Conservation (phyloP, 2,888 invertebrate genomes). For the Netelia melanura region DNA sequence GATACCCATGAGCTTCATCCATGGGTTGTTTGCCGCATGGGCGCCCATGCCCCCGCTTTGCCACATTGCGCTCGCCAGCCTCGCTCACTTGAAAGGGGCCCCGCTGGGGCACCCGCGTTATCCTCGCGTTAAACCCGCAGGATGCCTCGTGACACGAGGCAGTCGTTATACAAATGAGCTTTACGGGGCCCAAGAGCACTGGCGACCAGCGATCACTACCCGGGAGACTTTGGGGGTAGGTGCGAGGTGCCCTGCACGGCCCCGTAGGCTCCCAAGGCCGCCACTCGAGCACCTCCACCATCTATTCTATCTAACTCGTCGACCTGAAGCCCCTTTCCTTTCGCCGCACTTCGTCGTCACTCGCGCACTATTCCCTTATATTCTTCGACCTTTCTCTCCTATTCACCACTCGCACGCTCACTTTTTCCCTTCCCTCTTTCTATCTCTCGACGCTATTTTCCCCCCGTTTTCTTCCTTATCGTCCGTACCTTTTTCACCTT, state of each 20-base stretch:
- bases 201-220: constrained; percentile 62
- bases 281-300: constrained; percentile 82
- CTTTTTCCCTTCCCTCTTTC: constrained; percentile 46
- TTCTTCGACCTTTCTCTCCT: constrained; percentile 22
- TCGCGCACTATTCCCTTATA: constrained; percentile 38
- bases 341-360: constrained; percentile 41
- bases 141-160: constrained; percentile 69
- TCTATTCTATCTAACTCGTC: constrained; percentile 79
- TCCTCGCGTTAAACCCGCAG: constrained; percentile 69
- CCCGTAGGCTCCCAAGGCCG: constrained; percentile 83
- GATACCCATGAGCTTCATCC: constrained; percentile 94
- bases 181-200: constrained; percentile 48
- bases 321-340: constrained; percentile 56
- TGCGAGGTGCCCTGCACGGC: constrained; percentile 82
- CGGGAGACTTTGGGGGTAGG: constrained; percentile 76
- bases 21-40: constrained; percentile 91
- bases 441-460: constrained; percentile 39
- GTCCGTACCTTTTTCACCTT: constrained; percentile 24
- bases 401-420: constrained; percentile 19
- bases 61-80: constrained; percentile 88
- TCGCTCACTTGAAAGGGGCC: constrained; percentile 78
- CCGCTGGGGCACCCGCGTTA: constrained; percentile 77
- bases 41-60: constrained; percentile 91
- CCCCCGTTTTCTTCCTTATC: constrained; percentile 18
- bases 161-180: constrained; percentile 65